Conservation (phyloP, 2,888 invertebrate genomes). For the Orthonychiurus folsomi region DNA sequence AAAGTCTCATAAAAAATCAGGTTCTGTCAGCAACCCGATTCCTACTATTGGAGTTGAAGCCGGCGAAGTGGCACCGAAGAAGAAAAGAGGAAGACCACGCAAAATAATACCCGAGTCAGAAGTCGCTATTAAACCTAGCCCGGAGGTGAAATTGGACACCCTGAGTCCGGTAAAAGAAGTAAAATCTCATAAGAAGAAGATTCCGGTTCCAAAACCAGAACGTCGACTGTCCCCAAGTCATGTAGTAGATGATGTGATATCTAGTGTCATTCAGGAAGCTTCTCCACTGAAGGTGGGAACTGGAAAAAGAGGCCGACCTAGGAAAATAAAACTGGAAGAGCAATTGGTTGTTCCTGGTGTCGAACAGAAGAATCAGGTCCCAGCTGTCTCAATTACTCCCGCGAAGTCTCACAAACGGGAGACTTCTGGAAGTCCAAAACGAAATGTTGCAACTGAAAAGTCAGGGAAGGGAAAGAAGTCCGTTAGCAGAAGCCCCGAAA, state of each 20-base stretch:
- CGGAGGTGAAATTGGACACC: not conserved
- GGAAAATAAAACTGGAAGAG: conserved; percentile 12
- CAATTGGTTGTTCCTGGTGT: no score
- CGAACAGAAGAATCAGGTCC: not conserved
- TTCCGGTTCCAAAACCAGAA: not conserved
- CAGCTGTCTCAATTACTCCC: not conserved
- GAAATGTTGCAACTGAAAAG: conserved; percentile 8
- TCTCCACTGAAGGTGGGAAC: not conserved
- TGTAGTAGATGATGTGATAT: not conserved
- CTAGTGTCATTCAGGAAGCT: not conserved
- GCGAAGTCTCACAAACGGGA: conserved; percentile 13
- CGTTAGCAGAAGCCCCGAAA: conserved; percentile 8
- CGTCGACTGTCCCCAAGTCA: not conserved
- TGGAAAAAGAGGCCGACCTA: conserved; percentile 16
- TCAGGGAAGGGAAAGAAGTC: not conserved
- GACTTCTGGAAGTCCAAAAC: conserved; percentile 26
- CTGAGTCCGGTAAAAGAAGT: not conserved
- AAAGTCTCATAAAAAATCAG: no score
- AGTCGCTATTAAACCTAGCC: conserved; percentile 15
- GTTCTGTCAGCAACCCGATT: not conserved
- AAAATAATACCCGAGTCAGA: conserved; percentile 16
- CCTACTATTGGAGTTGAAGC: not conserved
- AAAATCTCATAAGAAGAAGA: conserved; percentile 19
- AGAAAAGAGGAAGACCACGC: conserved; percentile 21
- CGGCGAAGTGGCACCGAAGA: conserved; percentile 6